Evolutionary conservation across 2,888 invertebrate species (phyloP).

Genomic region (Eupeodes luniger): DNA sequence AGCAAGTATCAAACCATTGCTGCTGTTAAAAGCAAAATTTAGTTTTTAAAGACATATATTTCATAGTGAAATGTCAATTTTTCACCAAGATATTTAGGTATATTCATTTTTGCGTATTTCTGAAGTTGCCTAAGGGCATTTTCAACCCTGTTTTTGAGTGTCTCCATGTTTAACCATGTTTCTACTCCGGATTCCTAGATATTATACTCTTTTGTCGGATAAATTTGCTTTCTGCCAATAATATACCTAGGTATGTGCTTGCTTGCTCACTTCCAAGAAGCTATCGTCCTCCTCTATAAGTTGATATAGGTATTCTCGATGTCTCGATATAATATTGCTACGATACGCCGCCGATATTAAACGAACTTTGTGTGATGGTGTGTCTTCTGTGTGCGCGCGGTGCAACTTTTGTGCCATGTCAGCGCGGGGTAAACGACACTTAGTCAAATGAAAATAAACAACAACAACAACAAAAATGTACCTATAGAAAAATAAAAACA

Average conservation of each 20-base stretch:
- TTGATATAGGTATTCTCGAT: background rate
- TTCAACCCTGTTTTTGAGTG: conserved; percentile 6
- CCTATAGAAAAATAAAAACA: conserved; percentile 1
- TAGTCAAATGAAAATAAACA: conserved; percentile 70
- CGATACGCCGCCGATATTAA: background rate
- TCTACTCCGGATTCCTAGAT: conserved; percentile 54
- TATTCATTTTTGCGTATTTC: background rate
- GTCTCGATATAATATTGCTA: conserved; percentile 7
- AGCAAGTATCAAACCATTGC: too few relatives aligned
- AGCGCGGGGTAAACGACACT: conserved; percentile 76
- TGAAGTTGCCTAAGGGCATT: background rate
- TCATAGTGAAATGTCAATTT: too few relatives aligned
- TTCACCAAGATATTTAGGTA: too few relatives aligned
- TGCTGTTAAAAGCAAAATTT: too few relatives aligned
- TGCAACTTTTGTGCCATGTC: conserved; percentile 68
- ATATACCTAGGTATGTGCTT: background rate
- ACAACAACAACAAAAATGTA: conserved; percentile 49
- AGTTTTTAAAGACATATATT: too few relatives aligned
- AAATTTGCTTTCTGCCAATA: conserved; percentile 60
- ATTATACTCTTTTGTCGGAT: conserved; percentile 49
- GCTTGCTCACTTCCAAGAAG: conserved; percentile 33
- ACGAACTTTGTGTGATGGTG: background rate
- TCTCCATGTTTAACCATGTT: background rate
- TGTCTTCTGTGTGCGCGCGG: conserved; percentile 48
- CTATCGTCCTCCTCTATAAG: conserved; percentile 44